Conservation (phyloP, 2,113 vertebrate species). For the Strix aluco region DNA sequence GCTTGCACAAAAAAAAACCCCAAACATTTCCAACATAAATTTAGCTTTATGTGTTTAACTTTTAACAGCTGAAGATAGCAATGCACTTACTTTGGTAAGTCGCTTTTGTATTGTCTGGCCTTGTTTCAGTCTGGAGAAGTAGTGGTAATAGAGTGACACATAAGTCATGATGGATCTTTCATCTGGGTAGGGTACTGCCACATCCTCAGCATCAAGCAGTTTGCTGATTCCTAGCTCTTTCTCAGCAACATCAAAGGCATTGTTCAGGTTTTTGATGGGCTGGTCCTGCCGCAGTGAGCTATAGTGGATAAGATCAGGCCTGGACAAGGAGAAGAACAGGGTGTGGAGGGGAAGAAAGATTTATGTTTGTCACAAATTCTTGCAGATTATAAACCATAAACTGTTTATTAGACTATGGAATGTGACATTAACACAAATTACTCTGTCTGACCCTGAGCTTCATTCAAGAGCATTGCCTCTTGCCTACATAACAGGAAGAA, state of each 20-base stretch:
- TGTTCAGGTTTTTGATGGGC: conserved; percentile 77
- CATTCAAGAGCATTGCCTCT: background rate
- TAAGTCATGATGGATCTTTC: conserved; percentile 94
- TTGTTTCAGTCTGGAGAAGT: conserved; percentile 86
- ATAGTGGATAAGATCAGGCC: conserved; percentile 88
- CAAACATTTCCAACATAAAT: background rate
- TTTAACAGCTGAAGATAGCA: background rate
- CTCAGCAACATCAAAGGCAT: conserved; percentile 84
- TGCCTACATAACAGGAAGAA: background rate
- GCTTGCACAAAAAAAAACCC: background rate
- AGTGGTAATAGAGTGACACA: conserved; percentile 89
- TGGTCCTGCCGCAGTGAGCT: conserved; percentile 65
- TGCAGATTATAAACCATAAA: background rate
- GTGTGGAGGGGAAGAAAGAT: background rate
- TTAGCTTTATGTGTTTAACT: background rate
- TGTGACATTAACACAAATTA: background rate
- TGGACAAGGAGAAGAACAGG: conserved; percentile 44
- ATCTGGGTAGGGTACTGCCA: conserved; percentile 81
- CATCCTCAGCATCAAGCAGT: conserved; percentile 89
- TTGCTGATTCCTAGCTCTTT: conserved; percentile 83
- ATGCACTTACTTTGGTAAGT: conserved; percentile 79
- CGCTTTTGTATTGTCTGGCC: conserved; percentile 86
- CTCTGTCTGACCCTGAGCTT: background rate
- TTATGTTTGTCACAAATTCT: background rate
- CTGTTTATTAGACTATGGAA: background rate